Evolutionary conservation across 2,797 vertebrate species (phyloP), one percentile per base, ranked within the genome.

Genomic region (Babyrousa celebensis): DNA sequence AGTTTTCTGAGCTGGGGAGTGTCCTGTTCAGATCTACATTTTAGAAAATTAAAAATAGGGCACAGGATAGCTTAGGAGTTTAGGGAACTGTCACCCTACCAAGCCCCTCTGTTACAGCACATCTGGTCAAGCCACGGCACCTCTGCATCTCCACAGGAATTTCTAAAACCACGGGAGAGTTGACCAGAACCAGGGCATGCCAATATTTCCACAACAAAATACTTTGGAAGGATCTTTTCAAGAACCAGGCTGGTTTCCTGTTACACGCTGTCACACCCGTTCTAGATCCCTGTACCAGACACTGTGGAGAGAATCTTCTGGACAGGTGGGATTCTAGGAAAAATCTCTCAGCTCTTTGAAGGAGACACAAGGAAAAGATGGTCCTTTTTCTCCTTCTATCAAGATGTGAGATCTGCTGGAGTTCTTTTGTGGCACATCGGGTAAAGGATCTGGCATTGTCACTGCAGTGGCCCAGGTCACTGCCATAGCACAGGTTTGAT

Each of bases 341-440:
- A 40, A 82, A 68, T 21, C 40, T 58, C 23, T 77, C 23, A 62
- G 48, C 52, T 92, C 70, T 67, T 78, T 89, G 25, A 95, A 94
- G 83, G 63, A 92, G 75, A n/a, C 25, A 62, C 15, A 54, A 29
- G 71, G 23, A 75, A 93, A 80, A 70, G 12, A 80, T 21, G 4
- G 16, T 29, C n/a, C 48, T 29, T 70, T 63, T 85, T 58, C 58
- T n/a, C 36, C 23, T 63, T 91, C 80, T 62, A 48, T 91, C 68
- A 52, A 25, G 10, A 70, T 17, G 21, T n/a, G 36, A 67, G 62
- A 14, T 1, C 32, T 85, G 65, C 40, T 75, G 78, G 43, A 48
- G 43, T 48, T 48, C 43, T 48, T 48, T 48, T 48, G 43, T 10
- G 43, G 6, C 9, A 48, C 43, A 48, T 48, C 43, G 43, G 43